Evolutionary conservation across 2,797 vertebrate genomes (phyloP).

Genomic region (Sebastes kiyomatsui): DNA sequence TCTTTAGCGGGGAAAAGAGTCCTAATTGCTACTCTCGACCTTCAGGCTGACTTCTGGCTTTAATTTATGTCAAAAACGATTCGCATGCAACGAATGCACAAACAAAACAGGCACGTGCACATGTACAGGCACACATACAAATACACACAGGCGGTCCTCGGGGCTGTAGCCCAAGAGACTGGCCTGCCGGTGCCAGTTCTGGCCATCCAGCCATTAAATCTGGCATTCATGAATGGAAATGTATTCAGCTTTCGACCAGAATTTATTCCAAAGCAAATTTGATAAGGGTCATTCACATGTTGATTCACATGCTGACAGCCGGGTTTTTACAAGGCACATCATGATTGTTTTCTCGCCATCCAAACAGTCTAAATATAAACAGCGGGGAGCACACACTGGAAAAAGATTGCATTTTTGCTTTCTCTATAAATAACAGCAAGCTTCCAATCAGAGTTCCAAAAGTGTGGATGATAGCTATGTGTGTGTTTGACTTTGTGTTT

Average conservation of each 20-base stretch:
- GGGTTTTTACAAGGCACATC: slow-evolving; percentile 54
- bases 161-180: slow-evolving; percentile 21
- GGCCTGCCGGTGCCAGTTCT: slow-evolving; percentile 37
- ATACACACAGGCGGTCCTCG: slow-evolving; percentile 14
- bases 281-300: slow-evolving; percentile 75
- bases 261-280: slow-evolving; percentile 78
- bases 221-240: slow-evolving; percentile 79
- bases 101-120: slow-evolving; percentile 27
- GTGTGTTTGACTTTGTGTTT: slow-evolving; percentile 24
- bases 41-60: slow-evolving; percentile 49
- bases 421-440: slow-evolving; percentile 48
- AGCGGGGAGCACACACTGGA: slow-evolving; percentile 29
- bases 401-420: slow-evolving; percentile 34
- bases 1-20: background rate
- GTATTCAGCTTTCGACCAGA: slow-evolving; percentile 54
- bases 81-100: slow-evolving; percentile 9
- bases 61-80: slow-evolving; percentile 36
- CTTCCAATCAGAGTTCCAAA: slow-evolving; percentile 53
- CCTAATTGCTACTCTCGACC: slow-evolving; percentile 42
- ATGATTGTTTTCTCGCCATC: slow-evolving; percentile 50
- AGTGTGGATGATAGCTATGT: background rate
- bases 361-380: slow-evolving; percentile 58
- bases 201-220: slow-evolving; percentile 52
- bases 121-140: background rate
- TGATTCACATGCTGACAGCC: slow-evolving; percentile 71